phyloP scores from a whole-genome alignment of 2,888 invertebrate genomes.

The Drosophila atroscutellata region DNA sequence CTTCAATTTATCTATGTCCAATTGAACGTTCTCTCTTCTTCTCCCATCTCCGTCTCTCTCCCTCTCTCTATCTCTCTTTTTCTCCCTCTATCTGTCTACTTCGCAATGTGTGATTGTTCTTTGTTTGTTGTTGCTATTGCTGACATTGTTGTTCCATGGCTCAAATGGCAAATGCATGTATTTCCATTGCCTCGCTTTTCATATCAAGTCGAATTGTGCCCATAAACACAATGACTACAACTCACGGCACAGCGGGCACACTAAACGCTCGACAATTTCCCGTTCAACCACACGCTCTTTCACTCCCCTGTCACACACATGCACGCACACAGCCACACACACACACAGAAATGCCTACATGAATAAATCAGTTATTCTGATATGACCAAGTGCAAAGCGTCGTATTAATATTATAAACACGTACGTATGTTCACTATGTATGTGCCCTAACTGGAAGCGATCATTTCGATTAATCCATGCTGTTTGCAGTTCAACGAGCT shows the following conservation, averaged over 20 bases:
- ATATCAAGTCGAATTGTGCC: conserved; percentile 39
- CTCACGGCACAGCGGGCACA: conserved; percentile 17
- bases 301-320: background rate
- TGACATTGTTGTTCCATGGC: background rate
- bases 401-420: conserved; percentile 46
- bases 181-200: conserved; percentile 46
- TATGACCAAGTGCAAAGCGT: conserved; percentile 38
- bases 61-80: background rate
- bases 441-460: background rate
- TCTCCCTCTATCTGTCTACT: background rate
- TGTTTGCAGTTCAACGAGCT: background rate
- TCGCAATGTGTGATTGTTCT: background rate
- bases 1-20: conserved; percentile 3
- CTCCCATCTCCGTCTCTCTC: too few species aligned
- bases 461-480: background rate
- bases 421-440: conserved; percentile 15
- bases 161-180: conserved; percentile 54
- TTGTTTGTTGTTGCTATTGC: background rate
- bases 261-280: background rate
- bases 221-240: conserved; percentile 27
- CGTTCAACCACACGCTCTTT: too few species aligned
- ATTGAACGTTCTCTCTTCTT: too few species aligned
- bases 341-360: conserved; percentile 1
- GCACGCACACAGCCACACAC: background rate
- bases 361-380: conserved; percentile 54